Conservation (phyloP, 2,888 invertebrate species). For the Acanthacorydalis orientalis region DNA sequence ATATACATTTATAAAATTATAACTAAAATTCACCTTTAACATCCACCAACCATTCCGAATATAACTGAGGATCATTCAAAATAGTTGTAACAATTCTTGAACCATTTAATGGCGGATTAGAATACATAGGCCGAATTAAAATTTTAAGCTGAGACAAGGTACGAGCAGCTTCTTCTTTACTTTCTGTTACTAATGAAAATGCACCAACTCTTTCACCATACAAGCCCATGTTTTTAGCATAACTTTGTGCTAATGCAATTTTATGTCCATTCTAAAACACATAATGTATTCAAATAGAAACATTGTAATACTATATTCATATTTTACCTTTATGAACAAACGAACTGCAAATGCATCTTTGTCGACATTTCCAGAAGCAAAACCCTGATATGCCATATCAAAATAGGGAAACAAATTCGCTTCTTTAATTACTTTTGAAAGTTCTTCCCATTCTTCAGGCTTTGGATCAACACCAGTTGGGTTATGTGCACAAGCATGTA, state of each 20-base stretch:
- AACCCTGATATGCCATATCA: constrained; percentile 98
- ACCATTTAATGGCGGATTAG: constrained; percentile 92
- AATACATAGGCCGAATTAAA: constrained; percentile 87
- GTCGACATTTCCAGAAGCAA: constrained; percentile 75
- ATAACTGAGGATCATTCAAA: constrained; percentile 52
- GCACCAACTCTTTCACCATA: constrained; percentile 92
- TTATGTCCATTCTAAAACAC: constrained; percentile 43
- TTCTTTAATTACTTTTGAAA: constrained; percentile 67
- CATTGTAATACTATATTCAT: too few species aligned
- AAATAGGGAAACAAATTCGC: constrained; percentile 79
- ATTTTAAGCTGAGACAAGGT: constrained; percentile 92
- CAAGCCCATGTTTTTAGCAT: constrained; percentile 93
- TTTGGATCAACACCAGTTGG: constrained; percentile 91
- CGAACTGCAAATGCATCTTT: constrained; percentile 81
- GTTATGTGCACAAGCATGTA: constrained; percentile 98
- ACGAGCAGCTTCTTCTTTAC: constrained; percentile 64
- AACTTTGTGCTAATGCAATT: constrained; percentile 81
- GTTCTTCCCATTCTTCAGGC: constrained; percentile 75
- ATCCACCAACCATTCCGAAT: constrained; percentile 47
- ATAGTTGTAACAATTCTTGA: constrained; percentile 80
- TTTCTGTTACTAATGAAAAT: constrained; percentile 57
- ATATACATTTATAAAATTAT: too few species aligned
- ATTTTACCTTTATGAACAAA: constrained; percentile 57
- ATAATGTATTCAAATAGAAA: too few species aligned
- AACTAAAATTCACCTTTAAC: not conserved